Conservation (phyloP, 2,113 vertebrate genomes). For the Hyperoodon ampullatus region DNA sequence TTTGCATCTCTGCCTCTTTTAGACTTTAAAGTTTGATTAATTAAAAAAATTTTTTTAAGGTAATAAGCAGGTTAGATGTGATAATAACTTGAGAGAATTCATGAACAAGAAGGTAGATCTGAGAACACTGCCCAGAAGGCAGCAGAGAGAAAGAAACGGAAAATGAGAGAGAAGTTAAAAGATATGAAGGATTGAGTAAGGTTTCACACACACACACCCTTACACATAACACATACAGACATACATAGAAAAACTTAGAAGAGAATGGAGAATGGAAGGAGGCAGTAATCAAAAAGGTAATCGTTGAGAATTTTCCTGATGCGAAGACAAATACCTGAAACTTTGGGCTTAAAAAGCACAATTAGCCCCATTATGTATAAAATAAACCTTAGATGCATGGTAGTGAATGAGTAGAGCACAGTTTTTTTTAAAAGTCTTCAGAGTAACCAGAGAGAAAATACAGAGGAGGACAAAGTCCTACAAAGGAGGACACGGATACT, state of each 20-base stretch:
- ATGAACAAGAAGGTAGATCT: background rate
- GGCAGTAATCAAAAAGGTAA: background rate
- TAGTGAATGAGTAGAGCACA: background rate
- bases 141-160: background rate
- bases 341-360: background rate
- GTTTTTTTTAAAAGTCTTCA: background rate
- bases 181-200: background rate
- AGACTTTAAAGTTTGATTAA: background rate
- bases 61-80: background rate
- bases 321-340: slow-evolving; percentile 13
- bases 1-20: background rate
- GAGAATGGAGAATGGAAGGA: background rate
- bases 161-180: slow-evolving; percentile 2
- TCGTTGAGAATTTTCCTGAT: background rate
- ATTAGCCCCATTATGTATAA: background rate
- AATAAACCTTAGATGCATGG: background rate
- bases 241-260: background rate
- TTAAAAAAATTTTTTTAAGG: background rate
- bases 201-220: background rate
- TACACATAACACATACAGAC: background rate
- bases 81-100: background rate
- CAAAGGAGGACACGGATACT: background rate
- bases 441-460: background rate
- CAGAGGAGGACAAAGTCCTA: no score
- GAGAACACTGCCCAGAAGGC: background rate